Conservation (phyloP, 2,797 vertebrate genomes). For the Hydrocynus forskahlii region DNA sequence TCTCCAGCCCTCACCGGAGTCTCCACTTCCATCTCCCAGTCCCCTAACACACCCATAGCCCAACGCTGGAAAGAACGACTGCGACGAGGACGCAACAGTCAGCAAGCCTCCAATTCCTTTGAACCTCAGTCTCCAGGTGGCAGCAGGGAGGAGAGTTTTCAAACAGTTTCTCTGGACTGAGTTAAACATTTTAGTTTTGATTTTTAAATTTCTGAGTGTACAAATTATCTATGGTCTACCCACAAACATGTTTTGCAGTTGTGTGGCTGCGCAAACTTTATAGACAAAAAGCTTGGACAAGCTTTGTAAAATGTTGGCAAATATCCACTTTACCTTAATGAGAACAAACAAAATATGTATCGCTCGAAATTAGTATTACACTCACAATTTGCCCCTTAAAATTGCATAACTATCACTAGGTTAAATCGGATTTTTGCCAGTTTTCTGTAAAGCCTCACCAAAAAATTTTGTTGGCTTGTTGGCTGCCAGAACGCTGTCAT, state of each 20-base stretch:
- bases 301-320: no score
- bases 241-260: background rate
- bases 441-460: no score
- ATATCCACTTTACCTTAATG: no score
- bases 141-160: slow-evolving; percentile 63
- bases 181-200: background rate
- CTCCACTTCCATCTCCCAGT: background rate
- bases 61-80: slow-evolving; percentile 74
- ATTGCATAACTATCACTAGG: no score
- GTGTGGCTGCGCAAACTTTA: no score
- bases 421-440: no score
- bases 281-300: no score
- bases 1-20: slow-evolving; percentile 45
- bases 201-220: background rate
- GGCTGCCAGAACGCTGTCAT: background rate
- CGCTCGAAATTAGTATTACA: no score
- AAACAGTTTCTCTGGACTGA: slow-evolving; percentile 73
- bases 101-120: background rate
- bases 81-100: slow-evolving; percentile 61
- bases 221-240: background rate
- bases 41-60: slow-evolving; percentile 19
- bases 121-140: slow-evolving; percentile 33
- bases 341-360: no score
- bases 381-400: no score
- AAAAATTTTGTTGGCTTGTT: background rate